These are phyloP conservation scores for Herpetotheres cachinnans DNA, from an alignment of 2,113 vertebrate species.

Conservation along the genomic window DNA sequence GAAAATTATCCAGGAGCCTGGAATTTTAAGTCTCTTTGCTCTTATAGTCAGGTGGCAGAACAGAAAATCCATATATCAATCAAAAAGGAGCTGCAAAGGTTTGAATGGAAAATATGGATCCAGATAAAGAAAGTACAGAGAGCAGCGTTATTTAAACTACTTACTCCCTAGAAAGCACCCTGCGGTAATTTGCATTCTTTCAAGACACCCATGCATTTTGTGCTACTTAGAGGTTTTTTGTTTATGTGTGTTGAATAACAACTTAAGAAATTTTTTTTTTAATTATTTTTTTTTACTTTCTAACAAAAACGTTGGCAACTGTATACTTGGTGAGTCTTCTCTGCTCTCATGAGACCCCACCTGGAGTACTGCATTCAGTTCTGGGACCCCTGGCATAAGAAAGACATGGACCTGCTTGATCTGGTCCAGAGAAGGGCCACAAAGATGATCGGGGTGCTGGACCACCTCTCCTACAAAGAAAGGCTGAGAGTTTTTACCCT, in stretches of 20 bases:
- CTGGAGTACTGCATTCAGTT: too few relatives aligned
- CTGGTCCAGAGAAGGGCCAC: fast-evolving
- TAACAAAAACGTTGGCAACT: not conserved
- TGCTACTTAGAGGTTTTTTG: not conserved
- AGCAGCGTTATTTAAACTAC: not conserved
- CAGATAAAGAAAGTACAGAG: not conserved
- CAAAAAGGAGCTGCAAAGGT: not conserved
- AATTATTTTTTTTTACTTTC: not conserved
- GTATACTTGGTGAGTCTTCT: not conserved
- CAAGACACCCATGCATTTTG: not conserved
- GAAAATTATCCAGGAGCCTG: not conserved
- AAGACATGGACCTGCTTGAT: not conserved
- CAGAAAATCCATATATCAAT: not conserved
- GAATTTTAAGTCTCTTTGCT: not conserved
- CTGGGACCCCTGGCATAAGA: too few relatives aligned
- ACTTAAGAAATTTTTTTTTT: not conserved
- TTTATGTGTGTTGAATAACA: not conserved
- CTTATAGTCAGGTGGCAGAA: not conserved
- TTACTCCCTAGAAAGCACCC: not conserved
- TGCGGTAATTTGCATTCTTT: not conserved
- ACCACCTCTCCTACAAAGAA: fast-evolving
- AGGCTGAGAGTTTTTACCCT: not conserved
- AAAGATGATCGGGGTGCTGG: too few relatives aligned
- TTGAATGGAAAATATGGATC: not conserved
- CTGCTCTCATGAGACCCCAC: fast-evolving